Percentiles rank a stretch among this genome's conserved stretches.
Evolutionary conservation across 1,140 invertebrate genomes (phyloP).

Genomic region (Kradibia gibbosae): DNA sequence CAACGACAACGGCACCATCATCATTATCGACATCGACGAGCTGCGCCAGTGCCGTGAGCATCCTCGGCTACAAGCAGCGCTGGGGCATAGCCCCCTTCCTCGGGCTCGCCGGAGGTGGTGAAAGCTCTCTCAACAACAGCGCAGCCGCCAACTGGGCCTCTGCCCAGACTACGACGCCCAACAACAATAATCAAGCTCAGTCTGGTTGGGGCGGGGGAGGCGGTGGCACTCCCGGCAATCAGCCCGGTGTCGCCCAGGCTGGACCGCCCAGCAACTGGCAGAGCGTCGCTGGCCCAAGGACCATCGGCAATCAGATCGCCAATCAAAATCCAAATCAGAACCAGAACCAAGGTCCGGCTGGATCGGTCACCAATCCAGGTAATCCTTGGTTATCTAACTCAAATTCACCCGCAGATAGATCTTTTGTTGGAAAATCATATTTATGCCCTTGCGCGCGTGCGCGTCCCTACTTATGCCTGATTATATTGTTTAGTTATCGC

Average conservation of each 20-base stretch:
- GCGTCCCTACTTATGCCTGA: too few relatives aligned
- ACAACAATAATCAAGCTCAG: conserved; percentile 75
- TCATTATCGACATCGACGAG: neutral
- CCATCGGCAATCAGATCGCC: conserved; percentile 66
- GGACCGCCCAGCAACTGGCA: conserved; percentile 44
- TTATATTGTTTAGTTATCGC: too few relatives aligned
- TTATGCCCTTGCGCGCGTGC: too few relatives aligned
- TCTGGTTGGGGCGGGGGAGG: conserved; percentile 72
- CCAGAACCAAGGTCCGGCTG: conserved; percentile 67
- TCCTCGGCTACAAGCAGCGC: conserved; percentile 62
- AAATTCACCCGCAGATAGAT: too few relatives aligned
- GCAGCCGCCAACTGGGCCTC: conserved; percentile 82
- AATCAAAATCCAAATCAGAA: conserved; percentile 68
- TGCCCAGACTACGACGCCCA: conserved; percentile 76
- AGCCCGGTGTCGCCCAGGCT: conserved; percentile 54
- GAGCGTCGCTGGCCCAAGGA: conserved; percentile 51
- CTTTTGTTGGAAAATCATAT: too few relatives aligned
- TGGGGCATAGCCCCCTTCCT: conserved; percentile 77
- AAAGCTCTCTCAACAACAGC: conserved; percentile 83
- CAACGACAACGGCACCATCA: neutral
- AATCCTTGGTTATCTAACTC: neutral
- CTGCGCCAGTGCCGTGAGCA: neutral
- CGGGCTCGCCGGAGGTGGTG: conserved; percentile 82
- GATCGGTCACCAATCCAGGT: conserved; percentile 66
- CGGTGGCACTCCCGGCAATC: conserved; percentile 63